Conservation (phyloP, 2,113 vertebrate genomes). For the Cromileptes altivelis region DNA sequence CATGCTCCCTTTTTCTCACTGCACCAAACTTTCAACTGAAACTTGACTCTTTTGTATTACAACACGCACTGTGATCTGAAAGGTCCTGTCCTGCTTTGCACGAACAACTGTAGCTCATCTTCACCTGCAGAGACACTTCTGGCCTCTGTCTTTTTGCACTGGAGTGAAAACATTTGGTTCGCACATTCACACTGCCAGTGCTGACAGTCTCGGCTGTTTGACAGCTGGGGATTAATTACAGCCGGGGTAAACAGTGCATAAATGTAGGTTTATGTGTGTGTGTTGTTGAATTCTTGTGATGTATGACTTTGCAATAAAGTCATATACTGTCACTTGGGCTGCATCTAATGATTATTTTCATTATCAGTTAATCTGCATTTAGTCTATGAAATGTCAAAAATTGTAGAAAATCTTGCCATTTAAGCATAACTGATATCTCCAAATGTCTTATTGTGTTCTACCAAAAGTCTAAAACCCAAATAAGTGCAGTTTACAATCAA, state of each 20-base stretch:
- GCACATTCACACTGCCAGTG: constrained; percentile 38
- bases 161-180: constrained; percentile 67
- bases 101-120: constrained; percentile 2
- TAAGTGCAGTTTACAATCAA: not conserved
- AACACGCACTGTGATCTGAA: not conserved
- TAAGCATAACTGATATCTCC: not conserved
- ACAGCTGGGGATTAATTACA: constrained; percentile 27
- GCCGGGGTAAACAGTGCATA: constrained; percentile 25
- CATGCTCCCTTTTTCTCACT: not conserved
- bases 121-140: constrained; percentile 40
- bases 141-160: constrained; percentile 52
- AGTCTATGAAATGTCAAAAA: not conserved
- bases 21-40: not conserved
- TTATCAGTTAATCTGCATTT: not conserved
- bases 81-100: constrained; percentile 2
- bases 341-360: not conserved
- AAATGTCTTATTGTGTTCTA: not conserved
- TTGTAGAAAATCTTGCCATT: not conserved
- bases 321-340: not conserved
- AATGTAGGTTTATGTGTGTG: constrained; percentile 15
- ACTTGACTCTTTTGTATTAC: not conserved
- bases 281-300: not conserved
- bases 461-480: not conserved
- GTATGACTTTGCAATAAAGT: not conserved
- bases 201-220: constrained; percentile 25